Percentiles rank a stretch among this genome's conserved stretches.
Conservation (phyloP, 2,797 vertebrate species). For the Rhinella marina region DNA sequence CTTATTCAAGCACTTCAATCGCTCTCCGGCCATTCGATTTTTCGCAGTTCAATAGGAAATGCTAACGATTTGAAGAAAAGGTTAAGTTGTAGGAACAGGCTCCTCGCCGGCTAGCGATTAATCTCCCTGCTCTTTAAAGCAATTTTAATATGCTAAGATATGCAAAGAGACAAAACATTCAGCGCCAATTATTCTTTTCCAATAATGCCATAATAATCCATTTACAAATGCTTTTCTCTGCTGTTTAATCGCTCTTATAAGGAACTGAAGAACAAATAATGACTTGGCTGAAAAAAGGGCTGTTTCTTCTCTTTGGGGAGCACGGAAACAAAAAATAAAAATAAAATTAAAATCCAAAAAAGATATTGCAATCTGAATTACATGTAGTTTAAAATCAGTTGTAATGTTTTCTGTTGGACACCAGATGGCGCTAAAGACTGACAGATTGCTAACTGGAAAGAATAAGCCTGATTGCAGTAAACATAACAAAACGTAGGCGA, state of each 20-base stretch:
- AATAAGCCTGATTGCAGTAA: not conserved
- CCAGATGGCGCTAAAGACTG: constrained; percentile 55
- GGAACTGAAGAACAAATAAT: constrained; percentile 63
- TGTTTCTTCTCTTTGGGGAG: constrained; percentile 38
- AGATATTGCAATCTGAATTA: constrained; percentile 12
- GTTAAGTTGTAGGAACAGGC: constrained; percentile 61
- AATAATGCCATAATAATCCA: constrained; percentile 66
- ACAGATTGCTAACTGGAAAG: not conserved
- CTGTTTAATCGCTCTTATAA: constrained; percentile 64
- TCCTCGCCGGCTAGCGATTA: constrained; percentile 60
- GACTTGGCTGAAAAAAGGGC: constrained; percentile 54
- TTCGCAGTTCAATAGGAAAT: constrained; percentile 39
- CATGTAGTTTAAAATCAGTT: not conserved
- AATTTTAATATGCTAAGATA: constrained; percentile 66
- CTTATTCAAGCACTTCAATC: constrained; percentile 26
- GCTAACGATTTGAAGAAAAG: constrained; percentile 56
- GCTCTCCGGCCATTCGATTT: not conserved
- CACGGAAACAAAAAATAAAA: not conserved
- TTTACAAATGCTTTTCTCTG: constrained; percentile 64
- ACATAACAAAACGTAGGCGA: not conserved
- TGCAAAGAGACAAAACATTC: constrained; percentile 62
- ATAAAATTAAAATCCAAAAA: constrained; percentile 40
- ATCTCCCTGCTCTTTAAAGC: constrained; percentile 59
- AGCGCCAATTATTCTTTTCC: constrained; percentile 66
- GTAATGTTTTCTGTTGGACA: not conserved